A percentile compares a stretch with the other conserved stretches of the same genome.
These are phyloP conservation scores for Geotrupes spiniger DNA, from an alignment of 2,888 invertebrate species.

Conservation along the genomic window DNA sequence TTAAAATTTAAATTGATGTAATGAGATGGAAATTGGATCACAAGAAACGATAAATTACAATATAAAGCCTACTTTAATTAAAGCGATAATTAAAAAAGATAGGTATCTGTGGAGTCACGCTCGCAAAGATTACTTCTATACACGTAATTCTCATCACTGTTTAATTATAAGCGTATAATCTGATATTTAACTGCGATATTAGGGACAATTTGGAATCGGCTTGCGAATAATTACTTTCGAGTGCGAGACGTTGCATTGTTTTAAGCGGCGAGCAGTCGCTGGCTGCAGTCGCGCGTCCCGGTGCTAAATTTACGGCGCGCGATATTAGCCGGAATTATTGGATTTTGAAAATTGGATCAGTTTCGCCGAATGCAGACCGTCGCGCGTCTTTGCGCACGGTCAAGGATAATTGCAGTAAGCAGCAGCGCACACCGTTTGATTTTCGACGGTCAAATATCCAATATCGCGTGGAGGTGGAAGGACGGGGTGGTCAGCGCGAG, in stretches of 20 bases:
- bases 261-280: background rate
- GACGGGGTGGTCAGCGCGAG: conserved; percentile 21
- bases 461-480: conserved; percentile 20
- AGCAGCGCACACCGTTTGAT: conserved; percentile 24
- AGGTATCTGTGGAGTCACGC: conserved; percentile 32
- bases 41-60: conserved; percentile 45
- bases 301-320: conserved; percentile 28
- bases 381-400: conserved; percentile 27
- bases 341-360: conserved; percentile 31
- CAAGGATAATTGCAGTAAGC: conserved; percentile 27
- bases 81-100: conserved; percentile 50
- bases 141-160: conserved; percentile 33
- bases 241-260: conserved; percentile 7
- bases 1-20: conserved; percentile 47
- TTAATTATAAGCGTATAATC: conserved; percentile 37
- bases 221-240: conserved; percentile 14
- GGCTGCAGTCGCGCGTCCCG: conserved; percentile 12
- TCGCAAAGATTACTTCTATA: conserved; percentile 28
- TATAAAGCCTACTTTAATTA: conserved; percentile 49
- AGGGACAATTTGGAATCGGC: conserved; percentile 27
- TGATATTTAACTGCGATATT: conserved; percentile 31
- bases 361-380: conserved; percentile 28
- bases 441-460: conserved; percentile 30
- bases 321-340: conserved; percentile 33
- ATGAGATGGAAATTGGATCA: conserved; percentile 49